Percentiles rank a stretch among this genome's conserved stretches.
phyloP scores from a whole-genome alignment of 2,797 vertebrate species.

The Pipistrellus nathusii region DNA sequence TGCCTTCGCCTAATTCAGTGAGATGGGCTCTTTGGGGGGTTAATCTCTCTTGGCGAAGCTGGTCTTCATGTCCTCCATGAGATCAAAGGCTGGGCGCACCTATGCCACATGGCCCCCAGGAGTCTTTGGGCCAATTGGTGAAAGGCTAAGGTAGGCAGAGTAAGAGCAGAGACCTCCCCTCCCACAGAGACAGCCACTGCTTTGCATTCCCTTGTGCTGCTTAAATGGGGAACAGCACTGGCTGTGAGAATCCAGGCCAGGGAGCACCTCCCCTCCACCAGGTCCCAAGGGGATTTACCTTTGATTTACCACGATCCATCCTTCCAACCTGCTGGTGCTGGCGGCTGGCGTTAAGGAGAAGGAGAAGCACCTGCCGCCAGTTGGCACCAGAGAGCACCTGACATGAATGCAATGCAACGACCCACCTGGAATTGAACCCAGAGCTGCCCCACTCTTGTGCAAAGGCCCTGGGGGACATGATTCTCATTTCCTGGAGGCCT shows the following conservation, averaged over 20 bases:
- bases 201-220: neutral
- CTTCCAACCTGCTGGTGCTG: neutral
- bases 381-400: neutral
- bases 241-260: neutral
- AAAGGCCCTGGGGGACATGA: neutral
- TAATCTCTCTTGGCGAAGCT: neutral
- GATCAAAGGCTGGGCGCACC: neutral
- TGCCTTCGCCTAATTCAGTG: constrained; percentile 15
- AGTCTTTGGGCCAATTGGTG: neutral
- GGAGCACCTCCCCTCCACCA: neutral
- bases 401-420: neutral
- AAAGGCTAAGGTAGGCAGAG: neutral
- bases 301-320: neutral
- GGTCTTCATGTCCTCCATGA: neutral
- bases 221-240: too few relatives aligned
- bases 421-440: neutral
- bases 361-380: neutral
- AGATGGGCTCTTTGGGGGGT: constrained; percentile 1
- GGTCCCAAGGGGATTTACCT: neutral
- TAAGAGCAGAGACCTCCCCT: neutral
- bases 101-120: neutral
- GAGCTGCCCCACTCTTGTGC: neutral
- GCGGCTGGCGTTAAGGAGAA: too few relatives aligned
- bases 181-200: neutral
- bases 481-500: neutral